Evolutionary conservation across 2,113 vertebrate species (phyloP).

Genomic region (Conger conger): DNA sequence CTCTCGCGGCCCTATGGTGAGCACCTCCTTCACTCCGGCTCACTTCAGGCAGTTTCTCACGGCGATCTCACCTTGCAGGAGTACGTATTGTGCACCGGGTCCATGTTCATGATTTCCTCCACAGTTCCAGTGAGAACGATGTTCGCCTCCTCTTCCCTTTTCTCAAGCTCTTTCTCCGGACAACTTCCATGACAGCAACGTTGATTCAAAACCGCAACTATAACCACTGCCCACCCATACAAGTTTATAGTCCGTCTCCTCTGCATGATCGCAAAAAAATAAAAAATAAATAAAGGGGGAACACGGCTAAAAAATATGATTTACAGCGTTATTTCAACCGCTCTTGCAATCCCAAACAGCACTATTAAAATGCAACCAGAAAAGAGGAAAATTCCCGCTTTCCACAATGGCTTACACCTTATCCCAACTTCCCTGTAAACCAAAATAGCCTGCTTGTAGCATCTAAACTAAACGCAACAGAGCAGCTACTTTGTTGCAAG

Average conservation of each 20-base stretch:
- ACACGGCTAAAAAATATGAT: conserved; percentile 17
- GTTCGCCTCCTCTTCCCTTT: conserved; percentile 87
- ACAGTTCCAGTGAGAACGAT: conserved; percentile 93
- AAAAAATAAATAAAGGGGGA: conserved; percentile 32
- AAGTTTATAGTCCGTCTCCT: conserved; percentile 45
- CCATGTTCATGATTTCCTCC: conserved; percentile 94
- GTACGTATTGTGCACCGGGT: conserved; percentile 94
- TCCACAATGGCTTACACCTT: conserved; percentile 22
- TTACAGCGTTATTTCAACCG: not conserved
- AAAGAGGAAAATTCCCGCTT: conserved; percentile 17
- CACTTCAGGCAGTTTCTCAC: not conserved
- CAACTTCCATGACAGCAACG: conserved; percentile 69
- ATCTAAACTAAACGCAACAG: conserved; percentile 54
- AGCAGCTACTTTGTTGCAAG: conserved; percentile 61
- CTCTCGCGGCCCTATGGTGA: not conserved
- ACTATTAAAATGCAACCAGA: conserved; percentile 3
- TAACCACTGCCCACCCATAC: conserved; percentile 59
- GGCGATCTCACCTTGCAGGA: conserved; percentile 87
- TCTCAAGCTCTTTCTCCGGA: conserved; percentile 85
- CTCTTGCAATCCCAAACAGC: not conserved
- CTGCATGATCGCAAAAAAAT: conserved; percentile 49
- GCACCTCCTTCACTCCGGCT: not conserved
- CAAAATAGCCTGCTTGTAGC: conserved; percentile 36
- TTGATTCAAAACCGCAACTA: conserved; percentile 58
- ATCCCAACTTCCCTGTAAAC: conserved; percentile 49